Base-by-base conservation (phyloP, 2,113 vertebrate genomes). In the Indicator maculatus region DNA sequence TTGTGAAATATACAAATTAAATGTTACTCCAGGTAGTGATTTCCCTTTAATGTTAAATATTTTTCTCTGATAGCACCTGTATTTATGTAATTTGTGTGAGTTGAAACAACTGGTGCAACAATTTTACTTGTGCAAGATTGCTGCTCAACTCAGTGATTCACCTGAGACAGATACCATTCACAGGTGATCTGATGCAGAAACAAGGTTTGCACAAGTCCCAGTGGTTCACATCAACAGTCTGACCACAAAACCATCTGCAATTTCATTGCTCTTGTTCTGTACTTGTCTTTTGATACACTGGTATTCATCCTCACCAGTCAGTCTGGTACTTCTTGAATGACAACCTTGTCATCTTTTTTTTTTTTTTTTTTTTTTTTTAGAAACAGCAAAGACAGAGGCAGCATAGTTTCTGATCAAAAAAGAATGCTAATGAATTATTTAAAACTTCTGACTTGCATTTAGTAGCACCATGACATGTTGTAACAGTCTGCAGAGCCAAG, bases 401-500 rank as follows among this genome's bases (percentile, higher is more conserved):
- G 26, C 4, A 1, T 86, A 86, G 69, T 78, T 95, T 94, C 66
- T 67, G 72, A 44, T 84, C 82, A 60, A 90, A 83, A 86, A 76
- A 63, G 74, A 94, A 93, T 85, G 61, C 61, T 93, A 91, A 76
- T 89, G 47, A 73, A 74, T 96, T 85, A 53, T 61, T 86, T 15
- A 55, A 69, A 71, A 69, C 38, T 91, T 67, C 39, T 83, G 38
- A 71, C 60, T 88, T 89, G 28, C 24, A 26, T 90, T 82, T 66
- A 74, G 38, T 77, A 89, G 75, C n/a, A 55, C 47, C 3, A 2
- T 72, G 69, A 53, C 90, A 67, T 39, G 56, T 92, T 89, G 33
- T 81, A 95, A 91, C 39, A 67, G 59, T 53, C 78, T 93, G 75
- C 33, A 65, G 81, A 91, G 66, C 38, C 15, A 38, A 83, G 31